These are phyloP conservation scores for Coelopa frigida DNA, from an alignment of 1,140 invertebrate genomes.

Conservation along the genomic window DNA sequence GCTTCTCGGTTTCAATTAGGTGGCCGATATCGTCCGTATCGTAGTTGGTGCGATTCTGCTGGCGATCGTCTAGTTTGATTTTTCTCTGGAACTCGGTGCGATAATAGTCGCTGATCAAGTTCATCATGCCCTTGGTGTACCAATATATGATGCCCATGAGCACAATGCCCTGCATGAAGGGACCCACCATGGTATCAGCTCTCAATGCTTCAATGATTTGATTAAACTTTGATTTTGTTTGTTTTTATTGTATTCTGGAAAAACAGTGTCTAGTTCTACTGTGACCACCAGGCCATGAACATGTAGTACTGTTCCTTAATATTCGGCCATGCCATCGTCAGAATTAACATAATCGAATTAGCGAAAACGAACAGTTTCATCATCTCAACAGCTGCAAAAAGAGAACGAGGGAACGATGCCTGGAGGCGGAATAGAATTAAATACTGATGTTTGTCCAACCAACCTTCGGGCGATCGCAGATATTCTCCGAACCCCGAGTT, in stretches of 20 bases:
- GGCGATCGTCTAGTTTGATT: conserved; percentile 13
- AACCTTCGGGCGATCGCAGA: conserved; percentile 40
- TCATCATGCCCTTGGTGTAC: conserved; percentile 35
- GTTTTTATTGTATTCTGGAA: conserved; percentile 5
- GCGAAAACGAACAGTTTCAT: conserved; percentile 43
- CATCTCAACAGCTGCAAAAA: conserved; percentile 36
- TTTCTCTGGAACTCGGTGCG: conserved; percentile 38
- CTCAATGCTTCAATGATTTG: not conserved
- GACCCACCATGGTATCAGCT: conserved; percentile 31
- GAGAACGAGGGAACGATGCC: not conserved
- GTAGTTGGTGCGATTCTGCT: not conserved
- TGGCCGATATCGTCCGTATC: conserved; percentile 13
- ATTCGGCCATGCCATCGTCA: conserved; percentile 42
- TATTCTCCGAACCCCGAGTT: conserved; percentile 43
- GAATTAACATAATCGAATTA: conserved; percentile 38
- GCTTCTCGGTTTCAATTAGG: conserved; percentile 27
- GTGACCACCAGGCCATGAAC: conserved; percentile 34
- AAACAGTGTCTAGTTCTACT: too few species aligned
- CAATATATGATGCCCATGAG: conserved; percentile 42
- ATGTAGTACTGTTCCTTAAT: conserved; percentile 33
- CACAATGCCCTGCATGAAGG: conserved; percentile 37
- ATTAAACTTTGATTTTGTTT: conserved; percentile 2
- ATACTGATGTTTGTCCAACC: not conserved
- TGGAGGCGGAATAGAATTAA: too few species aligned
- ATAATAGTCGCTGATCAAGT: conserved; percentile 43